A percentile compares a stretch with the other conserved stretches of the same genome.
These are phyloP conservation scores for Synergus umbraculus DNA, from an alignment of 2,888 invertebrate species.

Conservation along the genomic window DNA sequence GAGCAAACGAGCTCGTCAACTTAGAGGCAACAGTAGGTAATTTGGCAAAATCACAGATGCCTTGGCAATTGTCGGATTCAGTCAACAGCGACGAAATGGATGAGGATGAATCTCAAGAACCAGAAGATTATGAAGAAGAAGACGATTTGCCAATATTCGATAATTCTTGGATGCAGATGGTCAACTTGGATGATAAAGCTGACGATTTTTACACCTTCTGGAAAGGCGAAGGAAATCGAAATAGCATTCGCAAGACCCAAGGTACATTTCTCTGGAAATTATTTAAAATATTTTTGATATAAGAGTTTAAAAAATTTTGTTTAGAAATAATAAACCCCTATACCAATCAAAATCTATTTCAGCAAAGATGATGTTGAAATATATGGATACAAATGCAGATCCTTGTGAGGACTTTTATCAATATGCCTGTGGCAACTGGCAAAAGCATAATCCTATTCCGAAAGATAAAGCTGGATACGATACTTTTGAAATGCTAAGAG, in stretches of 20 bases:
- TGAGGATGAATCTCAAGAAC: constrained; percentile 31
- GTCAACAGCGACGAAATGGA: constrained; percentile 43
- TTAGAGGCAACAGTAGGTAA: constrained; percentile 42
- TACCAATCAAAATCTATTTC: constrained; percentile 34
- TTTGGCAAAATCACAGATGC: constrained; percentile 43
- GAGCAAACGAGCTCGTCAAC: constrained; percentile 49
- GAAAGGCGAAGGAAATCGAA: constrained; percentile 80
- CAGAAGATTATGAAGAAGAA: constrained; percentile 41
- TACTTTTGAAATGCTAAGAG: constrained; percentile 92
- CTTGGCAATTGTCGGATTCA: constrained; percentile 40
- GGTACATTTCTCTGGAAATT: constrained; percentile 55
- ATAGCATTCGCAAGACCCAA: constrained; percentile 82
- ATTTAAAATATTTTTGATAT: not conserved
- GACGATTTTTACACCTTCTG: constrained; percentile 77
- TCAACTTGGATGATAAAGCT: constrained; percentile 47
- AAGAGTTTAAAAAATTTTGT: not conserved
- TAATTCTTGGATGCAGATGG: constrained; percentile 50
- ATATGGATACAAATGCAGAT: constrained; percentile 86
- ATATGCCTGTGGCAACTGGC: constrained; percentile 93
- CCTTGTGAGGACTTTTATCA: constrained; percentile 92
- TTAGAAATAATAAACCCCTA: constrained; percentile 1
- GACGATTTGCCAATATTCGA: constrained; percentile 43
- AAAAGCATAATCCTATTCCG: constrained; percentile 89
- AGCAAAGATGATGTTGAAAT: constrained; percentile 85
- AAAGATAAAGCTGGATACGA: constrained; percentile 93